Evolutionary conservation across 2,888 invertebrate species (phyloP).

Genomic region (Prionchulus punctatus): DNA sequence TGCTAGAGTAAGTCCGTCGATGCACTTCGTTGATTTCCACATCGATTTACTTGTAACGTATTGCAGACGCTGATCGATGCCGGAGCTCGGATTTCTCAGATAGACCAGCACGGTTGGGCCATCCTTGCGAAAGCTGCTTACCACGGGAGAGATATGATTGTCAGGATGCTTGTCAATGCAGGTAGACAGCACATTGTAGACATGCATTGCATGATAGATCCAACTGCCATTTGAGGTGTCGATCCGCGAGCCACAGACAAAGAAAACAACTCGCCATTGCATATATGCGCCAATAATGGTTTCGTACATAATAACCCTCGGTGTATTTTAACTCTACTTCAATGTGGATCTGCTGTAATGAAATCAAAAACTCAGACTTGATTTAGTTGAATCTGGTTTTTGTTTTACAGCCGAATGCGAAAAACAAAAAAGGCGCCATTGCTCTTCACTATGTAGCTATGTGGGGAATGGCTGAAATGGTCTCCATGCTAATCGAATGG

Average conservation of each 20-base stretch:
- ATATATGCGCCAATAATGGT: conserved; percentile 37
- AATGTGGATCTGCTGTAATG: conserved; percentile 15
- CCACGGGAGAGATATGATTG: conserved; percentile 18
- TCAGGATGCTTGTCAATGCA: conserved; percentile 13
- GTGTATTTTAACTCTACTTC: conserved; percentile 15
- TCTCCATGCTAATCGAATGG: conserved; percentile 12
- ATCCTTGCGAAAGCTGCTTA: conserved; percentile 36
- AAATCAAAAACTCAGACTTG: neutral
- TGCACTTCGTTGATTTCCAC: neutral
- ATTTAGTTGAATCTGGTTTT: too few species aligned
- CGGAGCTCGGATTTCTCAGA: conserved; percentile 33
- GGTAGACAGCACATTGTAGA: conserved; percentile 7
- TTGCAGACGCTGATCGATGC: conserved; percentile 31
- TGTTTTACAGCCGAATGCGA: conserved; percentile 3
- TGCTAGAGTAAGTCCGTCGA: conserved; percentile 26
- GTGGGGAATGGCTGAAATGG: conserved; percentile 17
- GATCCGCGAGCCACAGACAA: conserved; percentile 34
- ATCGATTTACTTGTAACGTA: too few species aligned
- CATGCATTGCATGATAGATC: neutral
- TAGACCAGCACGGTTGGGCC: conserved; percentile 33
- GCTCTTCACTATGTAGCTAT: conserved; percentile 18
- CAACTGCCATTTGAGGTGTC: conserved; percentile 27
- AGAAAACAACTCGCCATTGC: conserved; percentile 35
- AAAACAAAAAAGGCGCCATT: conserved; percentile 16
- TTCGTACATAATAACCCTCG: conserved; percentile 28